These are phyloP conservation scores for Anguilla megastoma DNA, from an alignment of 2,797 vertebrate genomes.

Conservation along the genomic window DNA sequence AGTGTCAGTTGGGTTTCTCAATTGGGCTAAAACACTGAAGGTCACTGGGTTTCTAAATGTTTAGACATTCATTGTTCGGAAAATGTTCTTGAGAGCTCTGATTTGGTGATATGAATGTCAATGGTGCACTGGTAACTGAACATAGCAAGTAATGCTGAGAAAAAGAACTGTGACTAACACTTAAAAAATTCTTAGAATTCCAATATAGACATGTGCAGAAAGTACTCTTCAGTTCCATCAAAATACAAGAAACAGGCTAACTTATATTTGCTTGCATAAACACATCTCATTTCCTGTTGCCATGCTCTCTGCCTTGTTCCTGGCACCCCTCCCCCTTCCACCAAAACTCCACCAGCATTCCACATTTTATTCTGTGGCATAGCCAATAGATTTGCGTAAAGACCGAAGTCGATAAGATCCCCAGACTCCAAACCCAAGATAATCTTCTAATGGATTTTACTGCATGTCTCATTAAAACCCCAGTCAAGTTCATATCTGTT, in stretches of 20 bases:
- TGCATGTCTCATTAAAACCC: no score
- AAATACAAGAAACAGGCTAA: background rate
- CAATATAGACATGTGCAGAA: background rate
- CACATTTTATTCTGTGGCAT: no score
- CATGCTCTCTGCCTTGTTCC: no score
- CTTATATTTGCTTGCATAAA: no score
- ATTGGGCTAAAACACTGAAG: background rate
- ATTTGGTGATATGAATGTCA: background rate
- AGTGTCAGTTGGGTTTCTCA: background rate
- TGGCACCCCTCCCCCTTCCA: no score
- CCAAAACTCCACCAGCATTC: no score
- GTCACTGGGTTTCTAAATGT: background rate
- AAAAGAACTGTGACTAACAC: background rate
- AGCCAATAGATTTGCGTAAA: no score
- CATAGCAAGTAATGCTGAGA: background rate
- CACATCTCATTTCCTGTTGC: no score
- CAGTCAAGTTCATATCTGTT: background rate
- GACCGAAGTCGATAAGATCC: no score
- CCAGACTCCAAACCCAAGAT: no score
- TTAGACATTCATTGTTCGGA: background rate
- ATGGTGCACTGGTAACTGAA: background rate
- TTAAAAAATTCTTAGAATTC: background rate
- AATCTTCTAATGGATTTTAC: no score
- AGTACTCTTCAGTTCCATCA: background rate
- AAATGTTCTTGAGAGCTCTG: background rate